Evolutionary conservation across 2,888 invertebrate species (phyloP), one percentile per base, ranked within the genome.

Genomic region (Hydrotaea cyrtoneurina): DNA sequence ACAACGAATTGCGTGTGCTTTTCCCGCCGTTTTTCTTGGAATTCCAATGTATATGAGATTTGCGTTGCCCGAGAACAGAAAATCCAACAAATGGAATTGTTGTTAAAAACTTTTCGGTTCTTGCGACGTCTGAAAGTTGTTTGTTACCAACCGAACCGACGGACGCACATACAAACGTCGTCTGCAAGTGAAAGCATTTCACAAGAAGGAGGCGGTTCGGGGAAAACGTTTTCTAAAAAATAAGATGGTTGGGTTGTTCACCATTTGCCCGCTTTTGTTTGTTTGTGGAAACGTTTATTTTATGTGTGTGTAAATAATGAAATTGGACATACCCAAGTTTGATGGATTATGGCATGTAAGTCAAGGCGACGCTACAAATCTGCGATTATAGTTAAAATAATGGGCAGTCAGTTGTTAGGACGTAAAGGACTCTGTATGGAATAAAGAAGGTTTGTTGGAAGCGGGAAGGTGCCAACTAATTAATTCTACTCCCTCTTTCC

Each of bases 21-120:
- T 82, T 69, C 50, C 17, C 50, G 50, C 31, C 13, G 43, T 43
- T 78, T 82, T 82, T 71, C 82, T 72, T 17, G 59, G 73, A 82
- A 80, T 23, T 69, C 11, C 39, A 43, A 26, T 13, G 2, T 15
- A 26, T 26, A 31, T 31, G 62, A 31, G 62, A 62, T 62, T 36
- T 62, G n/a, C 62, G 31, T 62, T 36, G 62, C 5, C 31, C 62
- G 10, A 8, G 1, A 11, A 39, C 7, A 39, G 10, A 39, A 10
- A 39, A 2, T 39, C 17, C 8, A 11, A 17, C 8, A 39, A 7
- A 17, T 7, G 17, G 10, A 13, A 10, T 3, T 66, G 19, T 17
- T 43, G 31, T 10, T 17, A 36, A 39, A 66, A 39, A 69, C 46
- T 46, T 66, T 69, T 23, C n/a, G n/a, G n/a, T n/a, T n/a, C n/a